A percentile compares a stretch with the other conserved stretches of the same genome.
phyloP scores from a whole-genome alignment of 1,140 invertebrate species.

The Pseudoatta argentina region DNA sequence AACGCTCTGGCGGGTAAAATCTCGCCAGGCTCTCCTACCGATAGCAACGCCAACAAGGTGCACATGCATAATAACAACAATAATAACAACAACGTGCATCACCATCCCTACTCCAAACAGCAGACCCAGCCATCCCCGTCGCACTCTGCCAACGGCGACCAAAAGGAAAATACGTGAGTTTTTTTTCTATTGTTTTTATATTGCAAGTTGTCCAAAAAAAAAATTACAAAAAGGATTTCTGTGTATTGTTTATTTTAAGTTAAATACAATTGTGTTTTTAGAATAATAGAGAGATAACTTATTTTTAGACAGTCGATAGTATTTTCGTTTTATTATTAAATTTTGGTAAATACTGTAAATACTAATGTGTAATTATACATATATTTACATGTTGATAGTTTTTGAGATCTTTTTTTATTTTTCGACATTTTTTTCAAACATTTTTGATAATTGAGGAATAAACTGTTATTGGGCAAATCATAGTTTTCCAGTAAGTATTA shows the following conservation, averaged over 20 bases:
- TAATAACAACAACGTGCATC: slow-evolving; percentile 85
- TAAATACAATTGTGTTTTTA: not conserved
- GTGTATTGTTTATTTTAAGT: not conserved
- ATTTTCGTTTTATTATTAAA: not conserved
- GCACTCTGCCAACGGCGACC: slow-evolving; percentile 81
- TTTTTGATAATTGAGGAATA: not conserved
- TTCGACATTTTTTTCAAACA: not conserved
- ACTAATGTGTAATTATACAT: not conserved
- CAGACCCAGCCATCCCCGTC: slow-evolving; percentile 74
- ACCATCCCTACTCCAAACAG: slow-evolving; percentile 83
- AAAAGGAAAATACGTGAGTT: slow-evolving; percentile 86
- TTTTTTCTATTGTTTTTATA: slow-evolving; percentile 27
- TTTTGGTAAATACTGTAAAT: not conserved
- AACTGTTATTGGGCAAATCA: not conserved
- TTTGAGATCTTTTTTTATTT: not conserved
- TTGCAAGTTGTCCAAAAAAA: not conserved
- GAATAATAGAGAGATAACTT: not conserved
- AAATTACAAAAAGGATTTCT: not conserved
- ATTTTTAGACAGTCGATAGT: no score
- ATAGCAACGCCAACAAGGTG: slow-evolving; percentile 85
- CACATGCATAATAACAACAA: slow-evolving; percentile 88
- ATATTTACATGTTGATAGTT: not conserved
- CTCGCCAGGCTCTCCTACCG: slow-evolving; percentile 89
- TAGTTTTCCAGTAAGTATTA: not conserved
- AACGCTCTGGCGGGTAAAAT: slow-evolving; percentile 93